Conservation (phyloP, 2,888 invertebrate genomes). For the Zelleria hepariella region DNA sequence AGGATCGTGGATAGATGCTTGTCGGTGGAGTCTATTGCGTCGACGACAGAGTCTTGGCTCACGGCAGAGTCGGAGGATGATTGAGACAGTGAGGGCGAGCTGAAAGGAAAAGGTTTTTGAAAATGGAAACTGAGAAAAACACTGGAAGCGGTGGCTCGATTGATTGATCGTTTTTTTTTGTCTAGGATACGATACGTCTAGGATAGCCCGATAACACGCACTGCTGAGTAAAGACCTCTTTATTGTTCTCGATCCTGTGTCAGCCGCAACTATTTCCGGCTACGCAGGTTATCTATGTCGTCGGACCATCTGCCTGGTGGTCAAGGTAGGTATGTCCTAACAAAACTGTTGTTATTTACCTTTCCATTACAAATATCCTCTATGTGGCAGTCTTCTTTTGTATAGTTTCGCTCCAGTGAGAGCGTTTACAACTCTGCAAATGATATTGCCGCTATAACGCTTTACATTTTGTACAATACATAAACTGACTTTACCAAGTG, state of each 20-base stretch:
- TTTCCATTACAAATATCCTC: not conserved
- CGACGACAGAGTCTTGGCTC: conserved; percentile 33
- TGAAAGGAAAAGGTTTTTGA: conserved; percentile 25
- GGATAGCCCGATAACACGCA: too few relatives aligned
- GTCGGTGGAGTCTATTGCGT: conserved; percentile 27
- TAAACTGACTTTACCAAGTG: too few relatives aligned
- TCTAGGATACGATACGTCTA: too few relatives aligned
- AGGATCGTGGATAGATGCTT: conserved; percentile 54
- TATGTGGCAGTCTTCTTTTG: not conserved
- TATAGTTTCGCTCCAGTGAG: conserved; percentile 47
- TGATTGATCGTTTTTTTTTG: too few relatives aligned
- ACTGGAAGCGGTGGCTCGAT: too few relatives aligned
- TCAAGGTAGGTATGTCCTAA: too few relatives aligned
- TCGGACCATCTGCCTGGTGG: too few relatives aligned
- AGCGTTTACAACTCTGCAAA: conserved; percentile 54
- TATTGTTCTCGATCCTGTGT: too few relatives aligned
- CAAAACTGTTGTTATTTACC: not conserved
- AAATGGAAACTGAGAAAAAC: too few relatives aligned
- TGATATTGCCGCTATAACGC: not conserved
- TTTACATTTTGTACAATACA: not conserved
- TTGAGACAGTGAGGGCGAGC: conserved; percentile 40
- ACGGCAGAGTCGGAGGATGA: conserved; percentile 26
- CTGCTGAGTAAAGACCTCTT: too few relatives aligned
- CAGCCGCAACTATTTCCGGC: too few relatives aligned
- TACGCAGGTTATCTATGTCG: too few relatives aligned